Percentiles rank a stretch among this genome's conserved stretches.
Conservation (phyloP, 2,888 invertebrate species). For the Helobdella robusta region DNA sequence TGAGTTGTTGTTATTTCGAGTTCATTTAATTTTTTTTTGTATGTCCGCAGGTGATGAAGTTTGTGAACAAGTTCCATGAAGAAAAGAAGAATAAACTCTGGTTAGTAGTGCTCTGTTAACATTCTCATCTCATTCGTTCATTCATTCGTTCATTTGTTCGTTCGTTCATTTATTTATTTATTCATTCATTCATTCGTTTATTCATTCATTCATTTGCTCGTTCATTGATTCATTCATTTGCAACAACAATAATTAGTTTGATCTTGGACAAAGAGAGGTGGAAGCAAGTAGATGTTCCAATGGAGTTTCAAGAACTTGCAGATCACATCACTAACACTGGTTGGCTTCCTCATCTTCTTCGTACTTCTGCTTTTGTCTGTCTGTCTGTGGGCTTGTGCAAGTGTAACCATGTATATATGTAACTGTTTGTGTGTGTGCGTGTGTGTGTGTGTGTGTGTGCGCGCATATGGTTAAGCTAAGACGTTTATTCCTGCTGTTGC, state of each 20-base stretch:
- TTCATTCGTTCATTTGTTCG: slow-evolving; percentile 2
- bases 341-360: neutral
- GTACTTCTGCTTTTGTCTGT: neutral
- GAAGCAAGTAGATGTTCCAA: slow-evolving; percentile 82
- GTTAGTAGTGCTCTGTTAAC: slow-evolving; percentile 37
- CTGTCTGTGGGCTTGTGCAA: neutral
- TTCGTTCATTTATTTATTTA: neutral
- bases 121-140: neutral
- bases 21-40: no score
- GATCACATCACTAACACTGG: slow-evolving; percentile 56
- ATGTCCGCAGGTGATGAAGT: slow-evolving; percentile 75
- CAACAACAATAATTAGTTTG: slow-evolving; percentile 50
- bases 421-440: no score
- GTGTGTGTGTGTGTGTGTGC: neutral
- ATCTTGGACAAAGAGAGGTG: slow-evolving; percentile 82
- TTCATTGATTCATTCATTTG: neutral
- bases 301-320: slow-evolving; percentile 75
- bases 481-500: neutral
- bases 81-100: slow-evolving; percentile 74
- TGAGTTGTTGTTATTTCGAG: no score
- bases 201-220: no score
- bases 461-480: neutral
- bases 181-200: no score
- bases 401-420: no score
- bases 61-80: slow-evolving; percentile 79